A percentile compares a stretch with the other conserved stretches of the same genome.
phyloP scores from a whole-genome alignment of 2,113 vertebrate species.

The Amia ocellicauda region DNA sequence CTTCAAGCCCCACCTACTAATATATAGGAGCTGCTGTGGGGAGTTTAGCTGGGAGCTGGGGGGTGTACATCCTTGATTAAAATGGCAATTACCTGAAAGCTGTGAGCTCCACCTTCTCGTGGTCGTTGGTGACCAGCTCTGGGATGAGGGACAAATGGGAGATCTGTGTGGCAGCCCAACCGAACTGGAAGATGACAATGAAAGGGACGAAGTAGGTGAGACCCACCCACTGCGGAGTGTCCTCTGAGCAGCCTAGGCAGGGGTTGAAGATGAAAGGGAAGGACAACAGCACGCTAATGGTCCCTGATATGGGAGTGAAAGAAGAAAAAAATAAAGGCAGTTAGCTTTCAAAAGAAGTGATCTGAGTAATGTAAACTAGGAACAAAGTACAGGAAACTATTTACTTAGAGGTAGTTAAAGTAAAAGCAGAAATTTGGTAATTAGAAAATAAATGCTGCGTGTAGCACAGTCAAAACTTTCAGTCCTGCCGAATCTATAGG shows the following conservation, averaged over 20 bases:
- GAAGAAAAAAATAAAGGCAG: background rate
- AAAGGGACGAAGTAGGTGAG: constrained; percentile 85
- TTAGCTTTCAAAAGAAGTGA: no score
- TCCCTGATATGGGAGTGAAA: constrained; percentile 60
- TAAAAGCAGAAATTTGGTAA: no score
- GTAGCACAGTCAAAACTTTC: no score
- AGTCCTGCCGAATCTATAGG: no score
- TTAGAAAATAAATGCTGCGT: no score
- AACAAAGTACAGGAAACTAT: no score
- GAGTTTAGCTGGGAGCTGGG: no score
- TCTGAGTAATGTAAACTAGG: no score
- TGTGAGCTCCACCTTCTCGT: constrained; percentile 90
- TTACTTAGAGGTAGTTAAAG: no score
- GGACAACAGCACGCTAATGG: constrained; percentile 78
- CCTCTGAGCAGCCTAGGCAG: constrained; percentile 70
- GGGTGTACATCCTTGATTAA: no score
- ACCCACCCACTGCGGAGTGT: constrained; percentile 78
- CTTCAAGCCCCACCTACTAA: no score
- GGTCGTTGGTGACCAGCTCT: constrained; percentile 76
- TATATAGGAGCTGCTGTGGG: no score
- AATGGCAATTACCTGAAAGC: constrained; percentile 78
- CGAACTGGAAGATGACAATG: constrained; percentile 89
- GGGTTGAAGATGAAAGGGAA: constrained; percentile 93
- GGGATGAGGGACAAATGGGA: constrained; percentile 94
- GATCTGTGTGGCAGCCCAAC: constrained; percentile 92